A percentile compares a stretch with the other conserved stretches of the same genome.
Conservation (phyloP, 2,888 invertebrate species). For the Liopterus haemorrhoidalis region DNA sequence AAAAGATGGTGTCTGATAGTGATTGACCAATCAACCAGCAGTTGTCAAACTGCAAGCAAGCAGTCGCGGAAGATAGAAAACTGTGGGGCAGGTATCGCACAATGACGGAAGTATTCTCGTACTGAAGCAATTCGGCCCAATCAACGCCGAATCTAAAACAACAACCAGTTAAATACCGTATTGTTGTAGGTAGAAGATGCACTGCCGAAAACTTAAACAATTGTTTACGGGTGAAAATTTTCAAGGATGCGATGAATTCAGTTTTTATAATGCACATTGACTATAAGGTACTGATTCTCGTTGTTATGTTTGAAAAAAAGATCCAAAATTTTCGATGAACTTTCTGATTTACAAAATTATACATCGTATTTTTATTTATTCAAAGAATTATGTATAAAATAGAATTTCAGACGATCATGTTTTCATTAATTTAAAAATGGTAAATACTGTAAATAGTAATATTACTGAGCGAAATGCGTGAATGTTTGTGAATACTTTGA, state of each 20-base stretch:
- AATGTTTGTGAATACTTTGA: constrained; percentile 17
- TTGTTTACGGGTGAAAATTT: constrained; percentile 19
- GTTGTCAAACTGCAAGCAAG: constrained; percentile 15
- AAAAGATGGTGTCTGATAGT: constrained; percentile 87
- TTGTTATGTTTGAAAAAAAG: too few species aligned
- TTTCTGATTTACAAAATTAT: too few species aligned
- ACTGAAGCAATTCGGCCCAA: constrained; percentile 4
- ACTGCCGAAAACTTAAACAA: constrained; percentile 15
- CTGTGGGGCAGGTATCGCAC: constrained; percentile 12
- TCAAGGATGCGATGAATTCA: constrained; percentile 6
- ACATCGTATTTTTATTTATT: constrained; percentile 25
- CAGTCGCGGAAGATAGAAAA: constrained; percentile 13
- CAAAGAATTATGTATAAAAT: constrained; percentile 20
- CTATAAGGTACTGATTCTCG: too few species aligned
- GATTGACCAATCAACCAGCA: constrained; percentile 62
- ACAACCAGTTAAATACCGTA: constrained; percentile 5
- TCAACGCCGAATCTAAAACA: not conserved
- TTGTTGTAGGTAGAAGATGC: constrained; percentile 13
- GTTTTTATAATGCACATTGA: constrained; percentile 17
- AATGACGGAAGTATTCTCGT: constrained; percentile 13
- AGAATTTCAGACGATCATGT: constrained; percentile 11
- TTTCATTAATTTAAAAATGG: constrained; percentile 20
- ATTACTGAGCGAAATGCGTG: constrained; percentile 16
- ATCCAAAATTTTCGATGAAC: too few species aligned
- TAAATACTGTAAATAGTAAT: constrained; percentile 18